A percentile compares a stretch with the other conserved stretches of the same genome.
Conservation (phyloP, 1,140 invertebrate species). For the Zaprionus nigranus region DNA sequence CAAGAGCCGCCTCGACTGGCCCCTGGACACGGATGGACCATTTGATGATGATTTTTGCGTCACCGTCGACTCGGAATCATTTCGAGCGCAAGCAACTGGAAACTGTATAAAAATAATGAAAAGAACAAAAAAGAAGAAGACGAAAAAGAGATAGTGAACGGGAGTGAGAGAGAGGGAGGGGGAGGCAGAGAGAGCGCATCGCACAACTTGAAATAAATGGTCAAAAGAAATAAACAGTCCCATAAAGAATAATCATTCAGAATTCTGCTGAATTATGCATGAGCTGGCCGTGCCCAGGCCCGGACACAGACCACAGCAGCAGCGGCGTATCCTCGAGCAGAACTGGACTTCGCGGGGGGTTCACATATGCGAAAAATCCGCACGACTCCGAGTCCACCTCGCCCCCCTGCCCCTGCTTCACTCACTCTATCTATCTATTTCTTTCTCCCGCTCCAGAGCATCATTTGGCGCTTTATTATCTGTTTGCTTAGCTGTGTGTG, state of each 20-base stretch:
- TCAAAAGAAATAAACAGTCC: conserved; percentile 85
- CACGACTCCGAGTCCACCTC: background rate
- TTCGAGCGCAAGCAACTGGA: conserved; percentile 81
- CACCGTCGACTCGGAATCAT: conserved; percentile 80
- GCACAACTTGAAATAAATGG: conserved; percentile 84
- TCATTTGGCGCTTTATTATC: conserved; percentile 82
- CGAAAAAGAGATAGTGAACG: conserved; percentile 1
- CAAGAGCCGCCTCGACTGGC: conserved; percentile 22
- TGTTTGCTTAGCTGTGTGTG: conserved; percentile 75
- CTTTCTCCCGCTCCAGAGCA: conserved; percentile 27
- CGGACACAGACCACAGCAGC: conserved; percentile 28
- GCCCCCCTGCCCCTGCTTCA: no score
- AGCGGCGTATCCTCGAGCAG: conserved; percentile 21
- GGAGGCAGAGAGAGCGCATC: conserved; percentile 17
- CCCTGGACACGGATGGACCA: conserved; percentile 42
- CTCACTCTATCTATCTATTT: background rate
- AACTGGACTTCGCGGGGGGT: conserved; percentile 64
- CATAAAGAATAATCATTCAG: conserved; percentile 85
- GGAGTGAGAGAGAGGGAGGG: conserved; percentile 8
- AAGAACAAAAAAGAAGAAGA: conserved; percentile 34
- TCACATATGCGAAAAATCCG: conserved; percentile 73
- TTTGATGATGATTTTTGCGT: conserved; percentile 83
- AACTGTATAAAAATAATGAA: conserved; percentile 83
- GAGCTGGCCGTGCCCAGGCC: conserved; percentile 52
- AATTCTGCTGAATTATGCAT: conserved; percentile 85